Percentiles rank a stretch among this genome's conserved stretches.
These are phyloP conservation scores for Pithys albifrons DNA, from an alignment of 2,113 vertebrate species.

Conservation along the genomic window DNA sequence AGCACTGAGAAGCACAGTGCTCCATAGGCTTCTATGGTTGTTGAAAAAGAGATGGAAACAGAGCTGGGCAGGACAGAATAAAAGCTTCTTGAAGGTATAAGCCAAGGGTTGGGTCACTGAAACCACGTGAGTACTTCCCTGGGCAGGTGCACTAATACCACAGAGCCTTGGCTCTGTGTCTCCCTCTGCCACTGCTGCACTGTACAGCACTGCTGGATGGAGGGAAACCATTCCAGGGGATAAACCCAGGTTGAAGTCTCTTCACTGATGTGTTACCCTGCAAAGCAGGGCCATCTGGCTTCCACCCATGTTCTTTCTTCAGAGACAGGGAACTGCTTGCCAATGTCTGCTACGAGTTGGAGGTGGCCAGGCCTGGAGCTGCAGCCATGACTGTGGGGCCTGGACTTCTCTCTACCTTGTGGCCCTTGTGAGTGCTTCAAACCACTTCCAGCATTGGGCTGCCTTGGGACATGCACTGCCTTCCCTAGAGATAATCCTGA, in stretches of 20 bases:
- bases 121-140: rapidly evolving
- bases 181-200: neutral
- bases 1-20: neutral
- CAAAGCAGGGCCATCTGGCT: neutral
- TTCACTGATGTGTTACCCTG: rapidly evolving
- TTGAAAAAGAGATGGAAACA: neutral
- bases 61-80: neutral
- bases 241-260: neutral
- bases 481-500: neutral
- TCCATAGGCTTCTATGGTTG: rapidly evolving
- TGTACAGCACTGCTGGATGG: rapidly evolving
- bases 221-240: neutral
- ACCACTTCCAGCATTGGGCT: neutral
- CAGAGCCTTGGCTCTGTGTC: neutral
- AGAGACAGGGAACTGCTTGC: neutral
- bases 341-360: neutral
- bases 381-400: neutral
- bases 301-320: neutral
- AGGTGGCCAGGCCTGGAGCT: neutral
- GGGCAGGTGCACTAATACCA: neutral
- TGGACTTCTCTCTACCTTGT: neutral
- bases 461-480: neutral
- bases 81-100: neutral
- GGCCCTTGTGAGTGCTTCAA: neutral
- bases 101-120: neutral